These are phyloP conservation scores for Dryococelus australis DNA, from an alignment of 2,888 invertebrate genomes.

Conservation along the genomic window DNA sequence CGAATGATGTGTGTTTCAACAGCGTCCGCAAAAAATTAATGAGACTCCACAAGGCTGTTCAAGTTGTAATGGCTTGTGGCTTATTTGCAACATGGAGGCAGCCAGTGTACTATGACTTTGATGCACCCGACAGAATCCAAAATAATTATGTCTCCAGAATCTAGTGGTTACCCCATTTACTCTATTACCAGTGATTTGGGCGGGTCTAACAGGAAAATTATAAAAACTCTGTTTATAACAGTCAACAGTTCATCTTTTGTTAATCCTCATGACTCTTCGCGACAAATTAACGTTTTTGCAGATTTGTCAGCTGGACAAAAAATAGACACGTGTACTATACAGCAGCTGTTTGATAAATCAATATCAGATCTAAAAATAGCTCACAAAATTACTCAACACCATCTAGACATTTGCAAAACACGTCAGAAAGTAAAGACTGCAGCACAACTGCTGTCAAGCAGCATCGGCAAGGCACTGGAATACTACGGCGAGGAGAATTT, in stretches of 20 bases:
- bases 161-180: not conserved
- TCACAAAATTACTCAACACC: too few relatives aligned
- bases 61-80: too few relatives aligned
- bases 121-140: slow-evolving; percentile 13
- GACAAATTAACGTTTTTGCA: not conserved
- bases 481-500: too few relatives aligned
- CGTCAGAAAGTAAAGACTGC: too few relatives aligned
- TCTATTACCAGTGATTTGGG: not conserved
- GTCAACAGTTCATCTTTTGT: slow-evolving; percentile 18
- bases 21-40: too few relatives aligned
- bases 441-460: too few relatives aligned
- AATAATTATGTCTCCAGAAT: slow-evolving; percentile 17
- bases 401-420: too few relatives aligned
- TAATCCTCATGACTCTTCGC: too few relatives aligned
- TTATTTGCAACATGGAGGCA: too few relatives aligned
- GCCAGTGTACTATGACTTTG: slow-evolving; percentile 17
- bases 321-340: too few relatives aligned
- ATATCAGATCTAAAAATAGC: not conserved
- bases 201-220: not conserved
- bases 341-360: not conserved
- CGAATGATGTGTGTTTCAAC: not conserved
- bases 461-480: too few relatives aligned
- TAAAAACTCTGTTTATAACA: not conserved
- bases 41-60: too few relatives aligned
- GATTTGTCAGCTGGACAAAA: not conserved